A percentile compares a stretch with the other conserved stretches of the same genome.
Conservation (phyloP, 35 echinoderm and acorn worm genomes). For the Patiria miniata region DNA sequence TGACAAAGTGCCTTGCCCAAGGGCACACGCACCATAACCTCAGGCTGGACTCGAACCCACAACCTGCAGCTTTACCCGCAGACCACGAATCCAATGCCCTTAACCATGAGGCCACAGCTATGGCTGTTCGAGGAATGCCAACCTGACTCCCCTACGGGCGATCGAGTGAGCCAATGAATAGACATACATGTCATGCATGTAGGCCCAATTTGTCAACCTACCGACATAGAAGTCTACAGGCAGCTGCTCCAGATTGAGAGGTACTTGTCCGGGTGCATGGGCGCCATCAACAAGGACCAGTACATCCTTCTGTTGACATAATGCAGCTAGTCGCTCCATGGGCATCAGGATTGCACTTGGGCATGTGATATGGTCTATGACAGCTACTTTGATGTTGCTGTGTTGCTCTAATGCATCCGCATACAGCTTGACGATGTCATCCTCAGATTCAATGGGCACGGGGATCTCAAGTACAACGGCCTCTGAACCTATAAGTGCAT, state of each 20-base stretch:
- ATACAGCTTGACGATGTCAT: conserved; percentile 58
- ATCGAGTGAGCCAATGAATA: background rate
- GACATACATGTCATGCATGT: background rate
- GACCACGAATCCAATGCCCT: too few species aligned
- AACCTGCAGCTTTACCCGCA: too few species aligned
- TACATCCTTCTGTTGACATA: conserved; percentile 69
- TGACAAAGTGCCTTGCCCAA: too few species aligned
- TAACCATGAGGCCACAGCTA: too few species aligned
- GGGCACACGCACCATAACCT: too few species aligned
- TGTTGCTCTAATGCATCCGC: conserved; percentile 39
- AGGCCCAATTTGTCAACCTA: background rate
- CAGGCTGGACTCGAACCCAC: too few species aligned
- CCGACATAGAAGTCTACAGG: conserved; percentile 68
- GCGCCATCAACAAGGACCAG: conserved; percentile 83
- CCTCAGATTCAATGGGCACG: conserved; percentile 51
- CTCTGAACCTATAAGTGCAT: conserved; percentile 45
- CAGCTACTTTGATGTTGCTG: conserved; percentile 56
- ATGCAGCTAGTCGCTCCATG: conserved; percentile 54
- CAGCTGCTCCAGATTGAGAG: conserved; percentile 54
- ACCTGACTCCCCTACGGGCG: too few species aligned
- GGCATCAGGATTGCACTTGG: conserved; percentile 72
- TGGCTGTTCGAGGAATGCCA: background rate
- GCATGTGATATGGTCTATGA: conserved; percentile 82
- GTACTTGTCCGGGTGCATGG: conserved; percentile 76
- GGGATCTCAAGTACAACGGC: conserved; percentile 60